phyloP scores from a whole-genome alignment of 2,888 invertebrate genomes.

The Ophioninae sp. region DNA sequence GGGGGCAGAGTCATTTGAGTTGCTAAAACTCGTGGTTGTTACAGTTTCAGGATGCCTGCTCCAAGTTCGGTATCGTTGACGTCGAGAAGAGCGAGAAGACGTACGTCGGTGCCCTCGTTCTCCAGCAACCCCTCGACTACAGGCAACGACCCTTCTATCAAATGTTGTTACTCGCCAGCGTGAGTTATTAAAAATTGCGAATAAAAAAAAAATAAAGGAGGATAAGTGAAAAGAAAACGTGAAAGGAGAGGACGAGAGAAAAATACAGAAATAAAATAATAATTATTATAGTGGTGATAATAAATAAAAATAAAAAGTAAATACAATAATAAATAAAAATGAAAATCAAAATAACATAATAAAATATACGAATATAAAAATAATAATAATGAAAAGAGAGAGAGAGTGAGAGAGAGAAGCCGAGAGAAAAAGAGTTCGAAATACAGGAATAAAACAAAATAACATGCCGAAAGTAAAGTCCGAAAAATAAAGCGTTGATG shows the following conservation, averaged over 20 bases:
- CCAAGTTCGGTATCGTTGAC: constrained; percentile 86
- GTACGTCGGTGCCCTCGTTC: constrained; percentile 88
- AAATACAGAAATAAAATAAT: too few relatives aligned
- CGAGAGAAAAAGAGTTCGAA: too few relatives aligned
- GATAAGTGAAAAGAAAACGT: constrained; percentile 7
- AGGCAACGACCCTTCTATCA: constrained; percentile 90
- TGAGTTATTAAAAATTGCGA: constrained; percentile 80
- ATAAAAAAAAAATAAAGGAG: not conserved
- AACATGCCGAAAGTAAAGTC: too few relatives aligned
- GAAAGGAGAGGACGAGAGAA: not conserved
- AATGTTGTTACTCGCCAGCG: constrained; percentile 89
- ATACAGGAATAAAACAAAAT: too few relatives aligned
- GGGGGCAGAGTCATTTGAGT: constrained; percentile 49
- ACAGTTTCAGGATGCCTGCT: constrained; percentile 88
- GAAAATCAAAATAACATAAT: too few relatives aligned
- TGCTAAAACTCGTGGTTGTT: constrained; percentile 28
- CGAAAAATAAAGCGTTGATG: not conserved
- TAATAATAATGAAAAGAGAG: not conserved
- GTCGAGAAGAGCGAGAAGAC: constrained; percentile 86
- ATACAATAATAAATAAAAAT: too few relatives aligned
- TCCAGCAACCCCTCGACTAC: constrained; percentile 88
- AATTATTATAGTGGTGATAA: too few relatives aligned
- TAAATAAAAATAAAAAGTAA: too few relatives aligned
- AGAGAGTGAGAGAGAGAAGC: too few relatives aligned
- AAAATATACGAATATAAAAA: constrained; percentile 7